Conservation (phyloP, 2,113 vertebrate genomes). For the Penelope pileata region DNA sequence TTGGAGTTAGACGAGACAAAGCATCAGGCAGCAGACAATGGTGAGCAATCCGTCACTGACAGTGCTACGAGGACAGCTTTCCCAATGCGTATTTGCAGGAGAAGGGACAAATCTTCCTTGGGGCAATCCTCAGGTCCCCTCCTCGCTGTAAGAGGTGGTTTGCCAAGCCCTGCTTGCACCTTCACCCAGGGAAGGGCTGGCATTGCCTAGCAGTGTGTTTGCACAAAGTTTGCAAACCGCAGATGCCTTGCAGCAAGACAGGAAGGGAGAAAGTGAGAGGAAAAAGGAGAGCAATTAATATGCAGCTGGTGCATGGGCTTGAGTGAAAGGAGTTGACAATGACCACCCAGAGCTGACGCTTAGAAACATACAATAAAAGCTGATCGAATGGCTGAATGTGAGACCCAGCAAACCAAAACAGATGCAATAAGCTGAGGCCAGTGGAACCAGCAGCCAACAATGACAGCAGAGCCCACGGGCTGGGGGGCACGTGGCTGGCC, state of each 20-base stretch:
- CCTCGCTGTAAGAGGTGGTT: background rate
- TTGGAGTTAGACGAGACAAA: background rate
- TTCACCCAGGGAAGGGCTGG: background rate
- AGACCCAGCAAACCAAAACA: constrained; percentile 40
- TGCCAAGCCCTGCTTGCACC: constrained; percentile 16
- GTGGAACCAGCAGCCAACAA: constrained; percentile 57
- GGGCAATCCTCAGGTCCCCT: background rate
- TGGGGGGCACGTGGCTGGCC: constrained; percentile 46
- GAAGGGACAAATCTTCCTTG: background rate
- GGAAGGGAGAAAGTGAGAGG: background rate
- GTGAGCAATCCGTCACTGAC: background rate
- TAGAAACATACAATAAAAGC: constrained; percentile 15
- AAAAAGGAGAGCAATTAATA: constrained; percentile 30
- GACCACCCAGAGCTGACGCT: constrained; percentile 16
- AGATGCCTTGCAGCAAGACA: rapidly evolving
- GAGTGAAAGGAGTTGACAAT: background rate
- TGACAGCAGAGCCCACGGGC: constrained; percentile 25
- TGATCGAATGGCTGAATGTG: constrained; percentile 43
- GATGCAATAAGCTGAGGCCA: constrained; percentile 39
- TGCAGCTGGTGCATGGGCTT: constrained; percentile 39
- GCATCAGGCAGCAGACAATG: background rate
- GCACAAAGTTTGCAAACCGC: background rate
- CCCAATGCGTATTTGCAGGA: background rate
- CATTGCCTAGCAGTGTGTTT: background rate
- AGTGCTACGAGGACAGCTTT: background rate